A percentile compares a stretch with the other conserved stretches of the same genome.
phyloP scores from a whole-genome alignment of 2,113 vertebrate genomes.

The Sula dactylatra region DNA sequence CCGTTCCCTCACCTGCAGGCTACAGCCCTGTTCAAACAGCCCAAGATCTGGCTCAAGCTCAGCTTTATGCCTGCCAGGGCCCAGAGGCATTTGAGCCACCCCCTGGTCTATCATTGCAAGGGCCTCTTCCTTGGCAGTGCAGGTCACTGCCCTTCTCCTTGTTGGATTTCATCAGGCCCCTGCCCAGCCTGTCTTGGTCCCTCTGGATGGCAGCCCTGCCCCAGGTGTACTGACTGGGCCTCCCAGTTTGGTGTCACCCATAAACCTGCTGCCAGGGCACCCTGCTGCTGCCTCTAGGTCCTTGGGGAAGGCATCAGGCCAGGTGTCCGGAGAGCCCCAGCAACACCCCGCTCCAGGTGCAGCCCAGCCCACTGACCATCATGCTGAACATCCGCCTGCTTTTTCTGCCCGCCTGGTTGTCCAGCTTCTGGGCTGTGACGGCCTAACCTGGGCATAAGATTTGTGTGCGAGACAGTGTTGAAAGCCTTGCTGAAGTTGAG shows the following conservation, averaged over 20 bases:
- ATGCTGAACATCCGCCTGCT: neutral
- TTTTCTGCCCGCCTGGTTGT: neutral
- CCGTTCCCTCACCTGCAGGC: neutral
- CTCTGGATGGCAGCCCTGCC: neutral
- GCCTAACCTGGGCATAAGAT: neutral
- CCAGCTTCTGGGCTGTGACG: neutral
- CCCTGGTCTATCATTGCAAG: neutral
- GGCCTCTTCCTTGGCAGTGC: neutral
- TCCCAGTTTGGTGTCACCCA: neutral
- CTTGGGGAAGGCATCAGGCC: neutral
- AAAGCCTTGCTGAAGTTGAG: neutral
- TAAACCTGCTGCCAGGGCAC: neutral
- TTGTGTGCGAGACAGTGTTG: neutral
- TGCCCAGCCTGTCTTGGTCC: neutral
- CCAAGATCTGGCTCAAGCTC: fast-evolving
- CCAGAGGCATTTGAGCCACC: neutral
- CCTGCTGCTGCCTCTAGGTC: neutral
- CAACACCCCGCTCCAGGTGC: too few relatives aligned
- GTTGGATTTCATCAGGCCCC: neutral
- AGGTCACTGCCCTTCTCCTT: neutral
- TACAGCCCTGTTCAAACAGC: neutral
- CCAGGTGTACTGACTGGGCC: fast-evolving
- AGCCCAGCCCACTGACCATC: too few relatives aligned
- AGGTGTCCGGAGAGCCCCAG: neutral
- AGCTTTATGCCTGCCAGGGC: neutral